Percentiles rank a stretch among this genome's conserved stretches.
phyloP scores from a whole-genome alignment of 2,113 vertebrate species.

The Chionis minor region DNA sequence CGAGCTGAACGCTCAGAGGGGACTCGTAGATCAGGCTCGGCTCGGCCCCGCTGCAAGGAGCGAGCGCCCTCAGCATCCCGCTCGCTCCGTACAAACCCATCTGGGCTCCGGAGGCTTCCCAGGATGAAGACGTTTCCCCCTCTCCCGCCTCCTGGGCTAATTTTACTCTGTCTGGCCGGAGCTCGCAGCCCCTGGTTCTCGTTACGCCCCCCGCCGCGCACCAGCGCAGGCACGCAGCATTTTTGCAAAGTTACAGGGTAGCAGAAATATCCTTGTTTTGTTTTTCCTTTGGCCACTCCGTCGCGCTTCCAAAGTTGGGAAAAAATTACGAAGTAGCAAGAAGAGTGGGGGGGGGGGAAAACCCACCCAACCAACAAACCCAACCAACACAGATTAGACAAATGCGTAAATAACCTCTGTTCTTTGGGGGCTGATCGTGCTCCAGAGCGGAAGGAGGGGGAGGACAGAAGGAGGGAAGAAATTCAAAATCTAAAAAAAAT shows the following conservation, averaged over 20 bases:
- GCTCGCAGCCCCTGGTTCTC: constrained; percentile 39
- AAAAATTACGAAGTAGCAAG: neutral
- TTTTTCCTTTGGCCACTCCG: neutral
- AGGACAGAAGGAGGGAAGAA: neutral
- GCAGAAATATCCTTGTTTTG: constrained; percentile 30
- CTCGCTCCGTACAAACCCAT: neutral
- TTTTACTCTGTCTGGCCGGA: constrained; percentile 22
- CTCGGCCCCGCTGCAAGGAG: neutral
- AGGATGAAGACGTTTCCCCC: neutral
- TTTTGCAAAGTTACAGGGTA: constrained; percentile 10
- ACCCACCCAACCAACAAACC: neutral
- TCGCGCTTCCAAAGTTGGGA: constrained; percentile 19
- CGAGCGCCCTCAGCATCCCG: neutral
- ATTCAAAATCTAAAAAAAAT: neutral
- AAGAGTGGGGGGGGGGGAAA: too few relatives aligned
- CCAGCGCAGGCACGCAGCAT: constrained; percentile 25
- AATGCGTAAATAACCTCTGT: neutral
- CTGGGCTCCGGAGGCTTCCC: neutral
- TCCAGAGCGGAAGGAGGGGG: neutral
- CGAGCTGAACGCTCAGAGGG: rapidly evolving
- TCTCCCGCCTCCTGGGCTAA: constrained; percentile 16
- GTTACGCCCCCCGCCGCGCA: constrained; percentile 4
- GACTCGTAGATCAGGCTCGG: neutral
- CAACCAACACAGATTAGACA: neutral
- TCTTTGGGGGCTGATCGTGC: neutral